Evolutionary conservation across 2,888 invertebrate species (phyloP), one percentile per base, ranked within the genome.

Genomic region (Cyaniris semiargus): DNA sequence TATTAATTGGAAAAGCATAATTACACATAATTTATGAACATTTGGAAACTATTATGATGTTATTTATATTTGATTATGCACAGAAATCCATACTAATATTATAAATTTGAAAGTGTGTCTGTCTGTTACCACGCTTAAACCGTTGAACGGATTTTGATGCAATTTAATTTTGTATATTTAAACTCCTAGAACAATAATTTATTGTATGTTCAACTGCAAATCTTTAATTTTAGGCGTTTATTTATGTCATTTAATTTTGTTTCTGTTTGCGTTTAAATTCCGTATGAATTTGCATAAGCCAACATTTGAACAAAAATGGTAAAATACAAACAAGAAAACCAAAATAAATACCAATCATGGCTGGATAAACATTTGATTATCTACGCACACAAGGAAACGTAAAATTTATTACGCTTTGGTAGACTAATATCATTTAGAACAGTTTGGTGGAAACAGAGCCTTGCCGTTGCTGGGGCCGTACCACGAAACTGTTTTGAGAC

Each of bases 331-430:
- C 53, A 34, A 56, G 76, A 71, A 34, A 48, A 53, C 31, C 10
- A 79, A 76, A 78, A 77, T 75, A 77, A 78, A 78, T 79, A 78
- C 77, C 77, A 77, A 78, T 75, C 70, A 79, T 70, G 72, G 75
- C 75, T 27, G 56, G 56, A 75, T 70, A 77, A 79, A 78, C 77
- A 76, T 78, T 78, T 79, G 78, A 79, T 79, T 75, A 77, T 53
- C 70, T 79, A 70, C 66, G 31, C 70, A 48, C 15, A 34, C 56
- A 76, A 71, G 34, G 56, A 70, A 76, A 56, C 71, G 21, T 8
- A 23, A 7, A 38, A 70, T 76, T 71, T 76, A 71, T 48, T 3
- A 38, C 8, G 71, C 13, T 71, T 71, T 71, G 6, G 70, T 34
- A 21, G 38, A 21, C 21, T n/a, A 38, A 23, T 23, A n/a, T n/a